Evolutionary conservation across 2,888 invertebrate species (phyloP).

Genomic region (Sabellastarte sp.): DNA sequence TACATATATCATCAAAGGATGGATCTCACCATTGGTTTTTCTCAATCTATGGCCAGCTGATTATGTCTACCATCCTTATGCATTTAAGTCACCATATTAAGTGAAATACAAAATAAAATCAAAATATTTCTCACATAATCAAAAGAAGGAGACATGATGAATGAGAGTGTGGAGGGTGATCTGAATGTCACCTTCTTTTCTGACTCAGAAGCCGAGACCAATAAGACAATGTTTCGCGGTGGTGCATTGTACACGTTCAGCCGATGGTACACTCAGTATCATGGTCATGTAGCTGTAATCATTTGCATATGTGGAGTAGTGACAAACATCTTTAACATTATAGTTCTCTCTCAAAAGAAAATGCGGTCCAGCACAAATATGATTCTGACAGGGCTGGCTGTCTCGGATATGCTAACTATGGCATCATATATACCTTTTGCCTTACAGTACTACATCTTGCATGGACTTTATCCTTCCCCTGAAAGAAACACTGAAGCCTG

Average conservation of each 20-base stretch:
- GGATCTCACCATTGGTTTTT: too few species aligned
- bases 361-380: slow-evolving; percentile 89
- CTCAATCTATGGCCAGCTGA: too few species aligned
- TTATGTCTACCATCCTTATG: too few species aligned
- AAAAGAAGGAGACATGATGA: too few species aligned
- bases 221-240: too few species aligned
- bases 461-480: slow-evolving; percentile 30
- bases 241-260: slow-evolving; percentile 28
- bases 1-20: too few species aligned
- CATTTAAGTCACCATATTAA: too few species aligned
- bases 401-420: slow-evolving; percentile 89
- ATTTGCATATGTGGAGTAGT: slow-evolving; percentile 89
- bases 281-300: slow-evolving; percentile 81
- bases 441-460: slow-evolving; percentile 64
- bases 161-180: too few species aligned
- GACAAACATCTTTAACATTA: slow-evolving; percentile 87
- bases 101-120: too few species aligned
- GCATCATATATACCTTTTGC: slow-evolving; percentile 86
- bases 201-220: too few species aligned
- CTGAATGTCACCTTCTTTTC: too few species aligned
- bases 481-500: slow-evolving; percentile 51
- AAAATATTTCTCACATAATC: too few species aligned
- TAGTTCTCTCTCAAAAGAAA: slow-evolving; percentile 79
- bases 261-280: slow-evolving; percentile 62
- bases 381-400: slow-evolving; percentile 79